Evolutionary conservation across 2,113 vertebrate species (phyloP), one percentile per base, ranked within the genome.

Genomic region (Stictonetta naevosa): DNA sequence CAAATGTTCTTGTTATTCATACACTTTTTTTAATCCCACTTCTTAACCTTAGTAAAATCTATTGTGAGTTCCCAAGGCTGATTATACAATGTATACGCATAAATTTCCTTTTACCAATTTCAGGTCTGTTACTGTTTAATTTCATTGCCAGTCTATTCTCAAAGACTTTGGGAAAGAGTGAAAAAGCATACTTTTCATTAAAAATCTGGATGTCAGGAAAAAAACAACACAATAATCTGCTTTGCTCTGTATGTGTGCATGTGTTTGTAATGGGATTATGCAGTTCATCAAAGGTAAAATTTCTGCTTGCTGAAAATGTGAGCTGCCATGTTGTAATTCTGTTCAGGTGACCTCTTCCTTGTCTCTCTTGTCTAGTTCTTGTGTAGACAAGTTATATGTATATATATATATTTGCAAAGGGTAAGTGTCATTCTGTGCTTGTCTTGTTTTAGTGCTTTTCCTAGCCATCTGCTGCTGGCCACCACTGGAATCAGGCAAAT

Each of bases 91-190:
- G 48, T 33, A 33, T 34, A 13, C 5, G 34, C 50, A 56, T 22
- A 73, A 75, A 64, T 76, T 87, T 89, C 38, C 62, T 93, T 91
- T 64, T 82, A 73, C 38, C 8, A 50, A 0, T 73, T 92, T 78
- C 19, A 58, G 15, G 2, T 66, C 69, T 73, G 44, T 78, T 76
- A 40, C 69, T 75, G 29, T 83, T 95, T 79, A 63, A 53, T 87
- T 84, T 95, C 21, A 76, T 69, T 87, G 74, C 31, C 42, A 69
- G 31, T 87, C 82, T 83, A 82, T 92, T 92, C 53, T 92, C 28
- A 2, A 52, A 66, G 67, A 62, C 21, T 82, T 81, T 17, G 36
- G 40, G n/a, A 91, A 89, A 8, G 34, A 68, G n/a, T 26, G 53
- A 56, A 31, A 31, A n/a, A 44, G 13, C 59, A 86, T 62, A 11